Evolutionary conservation across 2,113 vertebrate genomes (phyloP).

Genomic region (Emydura subglobosa): DNA sequence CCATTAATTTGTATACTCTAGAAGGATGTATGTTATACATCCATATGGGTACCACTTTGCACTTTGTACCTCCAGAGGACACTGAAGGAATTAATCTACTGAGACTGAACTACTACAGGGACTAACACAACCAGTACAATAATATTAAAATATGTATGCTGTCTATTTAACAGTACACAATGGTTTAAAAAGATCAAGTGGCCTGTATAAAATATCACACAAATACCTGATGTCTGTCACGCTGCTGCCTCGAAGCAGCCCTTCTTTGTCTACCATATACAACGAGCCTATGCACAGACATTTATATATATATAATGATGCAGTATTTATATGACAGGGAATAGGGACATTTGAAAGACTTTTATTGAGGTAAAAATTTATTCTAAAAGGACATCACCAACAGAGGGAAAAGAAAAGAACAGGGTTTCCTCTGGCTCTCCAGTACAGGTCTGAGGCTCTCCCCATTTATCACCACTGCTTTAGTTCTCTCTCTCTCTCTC

Average conservation of each 20-base stretch:
- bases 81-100: neutral
- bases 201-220: constrained; percentile 55
- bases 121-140: constrained; percentile 57
- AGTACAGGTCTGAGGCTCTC: neutral
- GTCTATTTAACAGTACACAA: neutral
- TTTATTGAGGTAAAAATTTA: neutral
- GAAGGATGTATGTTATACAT: constrained; percentile 73
- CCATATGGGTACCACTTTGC: constrained; percentile 70
- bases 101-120: constrained; percentile 55
- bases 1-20: constrained; percentile 81
- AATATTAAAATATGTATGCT: neutral
- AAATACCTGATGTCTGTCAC: constrained; percentile 31
- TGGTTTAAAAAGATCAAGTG: constrained; percentile 56
- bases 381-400: neutral
- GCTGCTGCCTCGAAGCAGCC: constrained; percentile 9
- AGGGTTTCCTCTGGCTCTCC: neutral
- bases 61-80: constrained; percentile 51
- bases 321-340: neutral
- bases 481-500: neutral
- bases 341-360: neutral
- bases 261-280: neutral
- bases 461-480: neutral
- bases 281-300: neutral
- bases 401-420: neutral
- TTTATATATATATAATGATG: neutral